Base-by-base conservation (phyloP, 2,888 invertebrate genomes). In the Hetaerina titia region DNA sequence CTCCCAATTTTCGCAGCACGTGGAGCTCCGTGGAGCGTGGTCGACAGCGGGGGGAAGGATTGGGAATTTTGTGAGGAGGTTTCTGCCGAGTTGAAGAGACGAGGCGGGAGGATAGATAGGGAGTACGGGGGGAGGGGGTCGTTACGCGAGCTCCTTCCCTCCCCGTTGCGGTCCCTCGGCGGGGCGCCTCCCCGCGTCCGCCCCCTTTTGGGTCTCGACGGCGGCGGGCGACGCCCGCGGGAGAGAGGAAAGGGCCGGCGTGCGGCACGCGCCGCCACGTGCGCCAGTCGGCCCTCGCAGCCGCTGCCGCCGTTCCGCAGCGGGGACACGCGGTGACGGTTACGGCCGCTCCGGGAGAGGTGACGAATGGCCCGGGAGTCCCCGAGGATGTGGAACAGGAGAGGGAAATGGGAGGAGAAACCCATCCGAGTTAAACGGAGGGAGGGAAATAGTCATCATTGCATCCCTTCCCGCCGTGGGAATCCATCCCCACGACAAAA, bases 311-410 rank as follows among this genome's bases (percentile, higher is more conserved):
- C n/a, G 64, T 31, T 63, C 64, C 89, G 22, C 57, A 22, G 81
- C 81, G 81, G 81, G n/a, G 22, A 45, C 17, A 25, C 11, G 81
- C 81, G 81, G 81, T 31, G 81, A 31, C 81, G 81, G 11, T 81
- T 81, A 31, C 19, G 81, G 90, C 31, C 90, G 90, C n/a, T 63
- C 69, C 22, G 19, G 64, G n/a, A n/a, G 69, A 22, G 90, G 22
- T 92, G 92, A 92, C 69, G 92, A 74, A 92, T 92, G 92, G 92
- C 13, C 56, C n/a, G 22, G 45, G 69, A 69, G n/a, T 69, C 69
- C 69, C 17, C n/a, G 69, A 45, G 69, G 69, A 45, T 17, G 64
- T 64, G 63, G 25, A 64, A 63, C 17, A 90, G 19, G 63, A 31
- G 31, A 45, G 56, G 87, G 56, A 19, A 69, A 69, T 22, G 69